Conservation (phyloP, 2,113 vertebrate genomes). For the Xenotilapia longispinis region DNA sequence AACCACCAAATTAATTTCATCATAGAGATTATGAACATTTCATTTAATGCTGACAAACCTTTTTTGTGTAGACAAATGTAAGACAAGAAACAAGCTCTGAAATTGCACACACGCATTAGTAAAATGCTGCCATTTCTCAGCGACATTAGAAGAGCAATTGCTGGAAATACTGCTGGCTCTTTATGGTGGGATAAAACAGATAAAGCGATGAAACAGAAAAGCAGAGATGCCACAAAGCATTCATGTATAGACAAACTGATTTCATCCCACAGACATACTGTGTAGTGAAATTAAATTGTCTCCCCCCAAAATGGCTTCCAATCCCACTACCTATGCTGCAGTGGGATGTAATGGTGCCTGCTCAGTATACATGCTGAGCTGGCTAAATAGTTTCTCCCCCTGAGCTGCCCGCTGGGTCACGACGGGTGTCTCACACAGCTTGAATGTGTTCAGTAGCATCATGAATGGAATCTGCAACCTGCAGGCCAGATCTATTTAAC, state of each 20-base stretch:
- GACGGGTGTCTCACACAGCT: constrained; percentile 28
- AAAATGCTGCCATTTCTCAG: background rate
- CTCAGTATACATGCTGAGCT: constrained; percentile 20
- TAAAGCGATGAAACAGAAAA: background rate
- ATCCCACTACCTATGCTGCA: constrained; percentile 25
- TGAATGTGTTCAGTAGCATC: constrained; percentile 15
- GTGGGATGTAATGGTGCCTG: constrained; percentile 30
- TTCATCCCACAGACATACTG: constrained; percentile 13
- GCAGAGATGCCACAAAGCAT: background rate
- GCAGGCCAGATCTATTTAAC: constrained; percentile 10
- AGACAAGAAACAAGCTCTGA: background rate
- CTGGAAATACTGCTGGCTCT: background rate
- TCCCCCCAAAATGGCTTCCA: constrained; percentile 19
- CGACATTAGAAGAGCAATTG: background rate
- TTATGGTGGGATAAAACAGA: background rate
- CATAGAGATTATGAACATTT: background rate
- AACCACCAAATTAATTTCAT: background rate
- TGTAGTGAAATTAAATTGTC: constrained; percentile 42
- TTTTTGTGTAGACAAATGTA: background rate
- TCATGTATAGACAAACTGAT: background rate
- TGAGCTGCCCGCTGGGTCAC: constrained; percentile 31
- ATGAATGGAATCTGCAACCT: constrained; percentile 26
- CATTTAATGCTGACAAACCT: background rate
- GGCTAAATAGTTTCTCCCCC: constrained; percentile 16
- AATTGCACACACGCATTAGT: background rate